Conservation (phyloP, 2,797 vertebrate genomes). For the Nyctibius grandis region DNA sequence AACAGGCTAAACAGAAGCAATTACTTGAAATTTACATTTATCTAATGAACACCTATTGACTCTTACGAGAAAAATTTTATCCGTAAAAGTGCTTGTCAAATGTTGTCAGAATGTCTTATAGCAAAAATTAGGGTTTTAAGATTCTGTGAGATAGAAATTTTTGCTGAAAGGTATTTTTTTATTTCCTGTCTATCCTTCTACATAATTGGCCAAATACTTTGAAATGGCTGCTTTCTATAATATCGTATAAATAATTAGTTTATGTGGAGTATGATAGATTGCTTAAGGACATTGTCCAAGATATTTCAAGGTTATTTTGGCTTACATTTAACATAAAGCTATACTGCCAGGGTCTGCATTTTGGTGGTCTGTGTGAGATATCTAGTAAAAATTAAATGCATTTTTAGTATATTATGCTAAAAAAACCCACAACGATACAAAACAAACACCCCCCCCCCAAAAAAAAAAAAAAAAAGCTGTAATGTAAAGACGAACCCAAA, state of each 20-base stretch:
- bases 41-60: not conserved
- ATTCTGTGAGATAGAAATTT: not conserved
- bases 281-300: not conserved
- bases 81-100: not conserved
- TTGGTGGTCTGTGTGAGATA: not conserved
- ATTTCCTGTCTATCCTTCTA: not conserved
- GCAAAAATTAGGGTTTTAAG: not conserved
- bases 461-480: too few species aligned
- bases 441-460: not conserved
- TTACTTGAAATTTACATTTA: not conserved
- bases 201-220: not conserved
- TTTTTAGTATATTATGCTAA: not conserved
- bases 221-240: not conserved
- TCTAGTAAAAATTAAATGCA: not conserved
- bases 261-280: not conserved
- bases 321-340: not conserved
- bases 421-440: not conserved
- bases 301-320: not conserved
- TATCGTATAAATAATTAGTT: not conserved
- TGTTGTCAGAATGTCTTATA: not conserved
- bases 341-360: not conserved
- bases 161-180: not conserved
- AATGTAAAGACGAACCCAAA: not conserved
- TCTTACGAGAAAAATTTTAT: not conserved
- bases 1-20: not conserved